A percentile compares a stretch with the other conserved stretches of the same genome.
These are phyloP conservation scores for Drosophila macrospina DNA, from an alignment of 2,888 invertebrate genomes.

Conservation along the genomic window DNA sequence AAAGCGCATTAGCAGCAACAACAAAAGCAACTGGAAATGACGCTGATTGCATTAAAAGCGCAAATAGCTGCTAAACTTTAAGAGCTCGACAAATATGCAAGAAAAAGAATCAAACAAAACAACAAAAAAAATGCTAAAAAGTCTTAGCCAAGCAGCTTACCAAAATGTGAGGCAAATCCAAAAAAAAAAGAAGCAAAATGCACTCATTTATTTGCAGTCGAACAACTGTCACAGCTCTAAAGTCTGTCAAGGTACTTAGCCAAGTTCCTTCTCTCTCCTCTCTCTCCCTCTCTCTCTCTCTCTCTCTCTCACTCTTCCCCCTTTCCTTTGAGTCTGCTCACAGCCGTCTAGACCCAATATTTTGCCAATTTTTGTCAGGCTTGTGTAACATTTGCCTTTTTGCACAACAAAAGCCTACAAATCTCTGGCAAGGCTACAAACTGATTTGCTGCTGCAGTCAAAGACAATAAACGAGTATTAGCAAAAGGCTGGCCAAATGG, in stretches of 20 bases:
- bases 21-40: conserved; percentile 28
- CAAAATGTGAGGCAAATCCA: conserved; percentile 29
- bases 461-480: conserved; percentile 38
- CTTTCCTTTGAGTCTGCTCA: not conserved
- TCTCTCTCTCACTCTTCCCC: too few relatives aligned
- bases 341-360: conserved; percentile 14
- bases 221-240: conserved; percentile 17
- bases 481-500: conserved; percentile 24
- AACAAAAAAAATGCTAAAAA: conserved; percentile 10
- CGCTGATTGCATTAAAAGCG: conserved; percentile 69
- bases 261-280: too few relatives aligned
- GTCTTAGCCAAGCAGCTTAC: conserved; percentile 47
- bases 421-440: conserved; percentile 22
- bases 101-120: conserved; percentile 18
- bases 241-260: conserved; percentile 35
- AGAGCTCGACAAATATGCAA: conserved; percentile 65
- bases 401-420: too few relatives aligned
- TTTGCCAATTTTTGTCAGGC: conserved; percentile 29
- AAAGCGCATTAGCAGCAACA: conserved; percentile 61
- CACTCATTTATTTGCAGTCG: conserved; percentile 17
- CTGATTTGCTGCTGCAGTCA: conserved; percentile 34
- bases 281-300: too few relatives aligned
- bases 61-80: conserved; percentile 68
- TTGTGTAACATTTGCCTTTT: conserved; percentile 46
- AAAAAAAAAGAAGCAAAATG: conserved; percentile 15